Evolutionary conservation across 1,140 invertebrate genomes (phyloP).

Genomic region (Drosophila seguyi): DNA sequence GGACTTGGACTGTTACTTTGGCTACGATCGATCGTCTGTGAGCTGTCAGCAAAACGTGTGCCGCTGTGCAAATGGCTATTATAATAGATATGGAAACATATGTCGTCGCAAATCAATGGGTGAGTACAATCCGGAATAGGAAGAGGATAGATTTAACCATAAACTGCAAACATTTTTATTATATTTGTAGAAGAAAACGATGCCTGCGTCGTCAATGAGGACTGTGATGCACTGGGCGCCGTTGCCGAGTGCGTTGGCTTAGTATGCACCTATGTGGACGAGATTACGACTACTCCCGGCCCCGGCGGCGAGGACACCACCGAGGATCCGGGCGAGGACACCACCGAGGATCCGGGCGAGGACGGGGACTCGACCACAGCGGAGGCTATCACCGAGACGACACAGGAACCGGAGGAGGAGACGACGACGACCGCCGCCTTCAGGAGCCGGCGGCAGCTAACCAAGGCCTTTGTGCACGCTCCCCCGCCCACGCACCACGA

Average conservation of each 20-base stretch:
- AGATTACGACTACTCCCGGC: constrained; percentile 28
- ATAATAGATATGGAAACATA: constrained; percentile 84
- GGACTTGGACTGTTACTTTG: constrained; percentile 84
- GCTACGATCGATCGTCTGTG: constrained; percentile 82
- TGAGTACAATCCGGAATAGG: constrained; percentile 4
- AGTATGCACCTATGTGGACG: constrained; percentile 68
- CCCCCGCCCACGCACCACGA: constrained; percentile 62
- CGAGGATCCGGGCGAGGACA: constrained; percentile 33
- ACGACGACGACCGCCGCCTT: constrained; percentile 7
- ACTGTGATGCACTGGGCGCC: constrained; percentile 76
- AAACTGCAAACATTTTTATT: background rate
- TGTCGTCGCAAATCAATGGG: constrained; percentile 85
- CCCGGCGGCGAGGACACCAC: constrained; percentile 26
- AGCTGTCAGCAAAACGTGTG: constrained; percentile 78
- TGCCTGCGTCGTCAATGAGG: constrained; percentile 82
- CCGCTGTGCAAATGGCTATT: constrained; percentile 84
- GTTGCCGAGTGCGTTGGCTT: constrained; percentile 65
- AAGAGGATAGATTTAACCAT: too few species aligned
- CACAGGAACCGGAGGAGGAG: constrained; percentile 17
- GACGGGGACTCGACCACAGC: constrained; percentile 37
- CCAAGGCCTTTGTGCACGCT: constrained; percentile 62
- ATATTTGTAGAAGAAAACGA: constrained; percentile 68
- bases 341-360: constrained; percentile 30
- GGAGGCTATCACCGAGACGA: constrained; percentile 51
- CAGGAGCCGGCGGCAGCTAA: constrained; percentile 23